Conservation (phyloP, 2,797 vertebrate species). For the Acipenser oxyrinchus region DNA sequence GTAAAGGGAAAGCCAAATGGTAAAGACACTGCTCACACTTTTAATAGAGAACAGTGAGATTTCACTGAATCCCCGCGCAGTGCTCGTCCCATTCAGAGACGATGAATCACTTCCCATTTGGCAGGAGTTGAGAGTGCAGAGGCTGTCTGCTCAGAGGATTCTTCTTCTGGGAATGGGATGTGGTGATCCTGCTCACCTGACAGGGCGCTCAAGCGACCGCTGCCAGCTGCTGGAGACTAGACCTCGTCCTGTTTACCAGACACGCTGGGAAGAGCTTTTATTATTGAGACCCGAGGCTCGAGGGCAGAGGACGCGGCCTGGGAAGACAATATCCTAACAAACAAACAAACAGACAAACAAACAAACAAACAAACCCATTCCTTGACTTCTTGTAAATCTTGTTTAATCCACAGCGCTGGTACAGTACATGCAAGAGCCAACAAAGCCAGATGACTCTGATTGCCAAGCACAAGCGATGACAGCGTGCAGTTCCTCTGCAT, state of each 20-base stretch:
- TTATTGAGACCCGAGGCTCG: too few relatives aligned
- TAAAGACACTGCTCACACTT: not conserved
- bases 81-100: conserved; percentile 60
- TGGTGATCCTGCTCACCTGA: conserved; percentile 47
- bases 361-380: too few relatives aligned
- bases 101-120: conserved; percentile 68
- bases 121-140: conserved; percentile 45
- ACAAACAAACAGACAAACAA: too few relatives aligned
- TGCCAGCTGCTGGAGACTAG: too few relatives aligned
- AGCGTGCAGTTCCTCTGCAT: too few relatives aligned
- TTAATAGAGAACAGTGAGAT: conserved; percentile 35
- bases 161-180: conserved; percentile 33
- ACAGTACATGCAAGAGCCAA: too few relatives aligned
- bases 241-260: conserved; percentile 45
- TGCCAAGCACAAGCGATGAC: too few relatives aligned
- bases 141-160: conserved; percentile 38
- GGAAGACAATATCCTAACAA: too few relatives aligned
- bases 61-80: conserved; percentile 45
- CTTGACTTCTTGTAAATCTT: too few relatives aligned
- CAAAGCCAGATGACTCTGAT: too few relatives aligned
- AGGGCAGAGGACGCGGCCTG: conserved; percentile 14
- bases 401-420: too few relatives aligned
- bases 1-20: too few relatives aligned
- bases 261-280: conserved; percentile 6
- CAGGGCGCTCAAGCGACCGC: conserved; percentile 20